phyloP scores from a whole-genome alignment of 2,113 vertebrate species.

The Solea solea region DNA sequence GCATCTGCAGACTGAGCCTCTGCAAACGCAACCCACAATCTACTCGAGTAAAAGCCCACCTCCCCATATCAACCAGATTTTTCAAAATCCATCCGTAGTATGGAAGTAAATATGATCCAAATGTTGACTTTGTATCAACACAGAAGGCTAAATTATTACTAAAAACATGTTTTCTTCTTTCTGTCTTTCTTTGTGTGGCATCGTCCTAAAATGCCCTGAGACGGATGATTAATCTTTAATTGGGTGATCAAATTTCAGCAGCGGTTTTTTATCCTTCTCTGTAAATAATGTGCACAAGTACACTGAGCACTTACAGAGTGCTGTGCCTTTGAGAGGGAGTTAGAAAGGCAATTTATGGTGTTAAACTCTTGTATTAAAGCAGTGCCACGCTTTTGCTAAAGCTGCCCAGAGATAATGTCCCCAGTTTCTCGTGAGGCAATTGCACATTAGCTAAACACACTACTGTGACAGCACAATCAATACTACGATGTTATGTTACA shows the following conservation, averaged over 20 bases:
- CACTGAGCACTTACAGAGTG: background rate
- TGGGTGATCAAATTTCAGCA: background rate
- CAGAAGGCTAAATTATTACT: background rate
- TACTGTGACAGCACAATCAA: constrained; percentile 37
- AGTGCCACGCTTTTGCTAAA: constrained; percentile 39
- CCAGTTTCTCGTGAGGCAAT: constrained; percentile 25
- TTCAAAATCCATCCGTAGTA: no score
- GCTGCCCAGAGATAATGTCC: constrained; percentile 32
- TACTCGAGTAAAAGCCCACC: constrained; percentile 18
- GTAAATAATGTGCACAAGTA: constrained; percentile 1
- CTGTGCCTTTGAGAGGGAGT: constrained; percentile 2
- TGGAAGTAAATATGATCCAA: background rate
- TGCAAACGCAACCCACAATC: constrained; percentile 38
- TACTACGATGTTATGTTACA: constrained; percentile 28
- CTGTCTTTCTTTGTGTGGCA: background rate
- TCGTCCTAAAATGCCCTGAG: background rate
- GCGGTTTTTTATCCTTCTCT: background rate
- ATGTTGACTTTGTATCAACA: background rate
- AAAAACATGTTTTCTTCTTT: background rate
- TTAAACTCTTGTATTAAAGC: constrained; percentile 22
- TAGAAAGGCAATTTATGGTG: constrained; percentile 22
- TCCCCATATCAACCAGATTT: background rate
- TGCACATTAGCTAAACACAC: constrained; percentile 28
- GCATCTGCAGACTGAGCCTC: constrained; percentile 3
- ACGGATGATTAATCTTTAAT: constrained; percentile 11